These are phyloP conservation scores for Poecile atricapillus DNA, from an alignment of 2,113 vertebrate genomes.

Conservation along the genomic window DNA sequence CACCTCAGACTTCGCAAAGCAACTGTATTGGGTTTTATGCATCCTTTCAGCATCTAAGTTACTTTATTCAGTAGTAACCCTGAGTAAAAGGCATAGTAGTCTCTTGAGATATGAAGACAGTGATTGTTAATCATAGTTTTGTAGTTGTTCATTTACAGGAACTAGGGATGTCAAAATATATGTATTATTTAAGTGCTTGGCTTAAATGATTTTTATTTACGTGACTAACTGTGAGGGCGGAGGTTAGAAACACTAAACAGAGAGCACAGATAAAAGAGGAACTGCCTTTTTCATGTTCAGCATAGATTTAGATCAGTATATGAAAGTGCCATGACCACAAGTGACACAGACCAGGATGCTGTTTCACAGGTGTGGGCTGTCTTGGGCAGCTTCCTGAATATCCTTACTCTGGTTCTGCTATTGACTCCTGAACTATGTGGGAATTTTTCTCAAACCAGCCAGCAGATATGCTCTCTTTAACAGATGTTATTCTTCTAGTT, in stretches of 20 bases:
- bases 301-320: not conserved
- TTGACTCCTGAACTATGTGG: not conserved
- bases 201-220: not conserved
- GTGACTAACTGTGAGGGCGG: not conserved
- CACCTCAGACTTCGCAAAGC: not conserved
- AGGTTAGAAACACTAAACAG: not conserved
- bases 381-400: not conserved
- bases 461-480: not conserved
- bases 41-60: not conserved
- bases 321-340: not conserved
- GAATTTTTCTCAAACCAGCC: not conserved
- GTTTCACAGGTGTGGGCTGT: not conserved
- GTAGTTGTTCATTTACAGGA: not conserved
- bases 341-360: not conserved
- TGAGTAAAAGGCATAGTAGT: not conserved
- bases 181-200: not conserved
- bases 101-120: not conserved
- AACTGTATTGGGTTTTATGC: not conserved
- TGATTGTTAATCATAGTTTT: constrained; percentile 29
- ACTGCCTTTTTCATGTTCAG: not conserved
- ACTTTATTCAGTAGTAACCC: constrained; percentile 17
- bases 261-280: not conserved
- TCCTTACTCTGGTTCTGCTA: not conserved
- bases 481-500: not conserved
- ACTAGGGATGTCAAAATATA: not conserved